Evolutionary conservation across 1,140 invertebrate species (phyloP).

Genomic region (Penaeus indicus): DNA sequence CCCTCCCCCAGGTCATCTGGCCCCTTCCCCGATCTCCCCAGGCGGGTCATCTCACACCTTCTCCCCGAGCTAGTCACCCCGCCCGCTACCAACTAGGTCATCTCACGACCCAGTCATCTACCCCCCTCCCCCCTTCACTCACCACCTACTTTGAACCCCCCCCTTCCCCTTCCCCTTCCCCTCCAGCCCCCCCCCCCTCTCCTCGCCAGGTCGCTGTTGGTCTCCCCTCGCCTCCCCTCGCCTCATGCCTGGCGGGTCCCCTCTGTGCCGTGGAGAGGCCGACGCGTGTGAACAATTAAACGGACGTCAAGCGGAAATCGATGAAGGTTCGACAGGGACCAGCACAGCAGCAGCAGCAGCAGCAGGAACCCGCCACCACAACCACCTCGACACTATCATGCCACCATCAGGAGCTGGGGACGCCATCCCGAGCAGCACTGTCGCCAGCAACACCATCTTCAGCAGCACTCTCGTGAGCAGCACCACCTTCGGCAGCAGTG

Average conservation of each 20-base stretch:
- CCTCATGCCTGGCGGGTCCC: neutral
- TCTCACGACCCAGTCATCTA: too few species aligned
- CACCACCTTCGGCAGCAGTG: too few species aligned
- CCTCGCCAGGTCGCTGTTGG: neutral
- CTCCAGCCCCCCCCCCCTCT: neutral
- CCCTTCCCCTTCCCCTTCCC: slow-evolving; percentile 3
- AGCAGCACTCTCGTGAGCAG: too few species aligned
- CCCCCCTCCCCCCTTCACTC: too few species aligned
- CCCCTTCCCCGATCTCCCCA: neutral
- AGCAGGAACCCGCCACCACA: slow-evolving; percentile 11
- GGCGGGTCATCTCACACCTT: too few species aligned
- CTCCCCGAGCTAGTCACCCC: too few species aligned
- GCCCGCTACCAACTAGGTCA: too few species aligned
- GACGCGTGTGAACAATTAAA: slow-evolving; percentile 62
- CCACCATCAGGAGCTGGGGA: too few species aligned
- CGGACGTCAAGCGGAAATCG: slow-evolving; percentile 64
- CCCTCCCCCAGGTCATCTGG: neutral
- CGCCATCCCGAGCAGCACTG: too few species aligned
- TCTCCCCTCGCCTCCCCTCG: neutral
- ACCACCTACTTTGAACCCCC: too few species aligned
- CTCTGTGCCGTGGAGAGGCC: slow-evolving; percentile 14
- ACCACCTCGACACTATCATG: slow-evolving; percentile 11
- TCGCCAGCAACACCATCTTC: too few species aligned
- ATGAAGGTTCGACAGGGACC: slow-evolving; percentile 54
- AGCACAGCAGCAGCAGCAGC: neutral